Percentiles rank a stretch among this genome's conserved stretches.
Conservation (phyloP, 1,140 invertebrate genomes). For the Dendrolimus punctatus region DNA sequence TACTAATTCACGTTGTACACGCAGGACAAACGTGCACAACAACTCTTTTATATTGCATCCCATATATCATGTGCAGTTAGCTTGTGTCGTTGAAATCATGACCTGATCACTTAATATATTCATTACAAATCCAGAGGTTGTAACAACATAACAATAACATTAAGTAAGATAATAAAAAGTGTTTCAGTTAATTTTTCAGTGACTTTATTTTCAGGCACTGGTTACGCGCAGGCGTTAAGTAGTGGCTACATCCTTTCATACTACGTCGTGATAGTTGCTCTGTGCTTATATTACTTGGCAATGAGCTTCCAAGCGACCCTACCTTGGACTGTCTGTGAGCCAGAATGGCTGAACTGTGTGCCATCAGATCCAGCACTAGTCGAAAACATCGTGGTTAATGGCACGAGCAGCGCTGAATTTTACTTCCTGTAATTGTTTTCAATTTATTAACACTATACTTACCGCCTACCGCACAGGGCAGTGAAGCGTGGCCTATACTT, state of each 20-base stretch:
- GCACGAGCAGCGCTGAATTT: slow-evolving; percentile 55
- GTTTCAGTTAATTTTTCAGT: neutral
- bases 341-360: slow-evolving; percentile 72
- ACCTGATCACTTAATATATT: neutral
- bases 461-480: no score
- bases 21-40: no score
- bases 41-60: no score
- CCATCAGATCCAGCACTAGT: slow-evolving; percentile 31
- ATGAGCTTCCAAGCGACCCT: slow-evolving; percentile 76
- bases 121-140: neutral
- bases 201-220: slow-evolving; percentile 76
- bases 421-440: slow-evolving; percentile 36
- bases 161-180: neutral
- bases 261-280: slow-evolving; percentile 86
- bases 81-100: no score
- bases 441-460: neutral
- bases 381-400: slow-evolving; percentile 21
- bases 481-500: no score
- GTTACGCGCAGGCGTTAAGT: slow-evolving; percentile 83
- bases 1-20: no score
- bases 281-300: slow-evolving; percentile 83
- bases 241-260: slow-evolving; percentile 81
- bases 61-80: no score
- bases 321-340: slow-evolving; percentile 78
- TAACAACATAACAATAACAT: no score